Evolutionary conservation across 2,797 vertebrate genomes (phyloP), one percentile per base, ranked within the genome.

Genomic region (Potorous gilbertii): DNA sequence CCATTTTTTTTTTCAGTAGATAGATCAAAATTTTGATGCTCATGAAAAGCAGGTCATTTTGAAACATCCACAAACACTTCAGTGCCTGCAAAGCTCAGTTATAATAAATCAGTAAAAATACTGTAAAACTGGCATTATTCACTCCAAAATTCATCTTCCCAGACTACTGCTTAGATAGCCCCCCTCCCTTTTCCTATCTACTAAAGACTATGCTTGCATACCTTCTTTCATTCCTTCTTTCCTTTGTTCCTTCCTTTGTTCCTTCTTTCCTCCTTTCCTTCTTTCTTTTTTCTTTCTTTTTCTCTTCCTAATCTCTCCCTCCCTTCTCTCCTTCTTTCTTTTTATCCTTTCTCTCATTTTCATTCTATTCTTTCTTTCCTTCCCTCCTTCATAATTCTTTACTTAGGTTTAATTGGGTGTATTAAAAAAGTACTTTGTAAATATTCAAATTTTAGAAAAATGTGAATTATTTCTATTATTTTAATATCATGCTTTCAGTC

Each of bases 21-120:
- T 95, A 96, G 92, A 96, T 97, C 93, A 98, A 95, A 96, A 94
- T 92, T 97, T 97, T 98, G 96, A 98, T 96, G 97, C 96, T 97
- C 96, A 97, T 95, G 95, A 98, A 98, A 98, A 98, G 93, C 92
- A 94, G 96, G 96, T 97, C 96, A 96, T 96, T 98, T 98, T 96
- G 95, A 97, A 98, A 98, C 97, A 98, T 96, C 94, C 95, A 93
- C 96, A 96, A 95, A 97, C 95, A 95, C 94, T 97, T 98, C 96
- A 96, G 91, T 94, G 93, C 57, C 97, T 89, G 8, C 95, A 95
- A 91, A 94, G 52, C 96, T 98, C 95, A 29, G 34, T 96, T 97
- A 90, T 66, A 81, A 94, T 97, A 98, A 98, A 98, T 98, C 98
- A 97, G 94, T 56, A 96, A 97, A 97, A 59, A 74, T 29, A 93